Percentiles rank a stretch among this genome's conserved stretches.
These are phyloP conservation scores for Ormyrus thymus DNA, from an alignment of 2,888 invertebrate species.

Conservation along the genomic window DNA sequence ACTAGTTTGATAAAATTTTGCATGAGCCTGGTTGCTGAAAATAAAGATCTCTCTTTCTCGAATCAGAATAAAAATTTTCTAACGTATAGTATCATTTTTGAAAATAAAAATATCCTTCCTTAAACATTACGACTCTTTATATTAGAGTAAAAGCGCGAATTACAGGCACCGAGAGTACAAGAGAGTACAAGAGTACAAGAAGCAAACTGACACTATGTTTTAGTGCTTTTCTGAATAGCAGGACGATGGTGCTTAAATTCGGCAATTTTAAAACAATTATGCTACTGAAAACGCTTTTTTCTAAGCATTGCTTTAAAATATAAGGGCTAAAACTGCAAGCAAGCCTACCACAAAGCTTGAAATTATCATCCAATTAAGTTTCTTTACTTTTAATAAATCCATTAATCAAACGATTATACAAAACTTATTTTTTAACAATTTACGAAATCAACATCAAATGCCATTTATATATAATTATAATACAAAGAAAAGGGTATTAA, in stretches of 20 bases:
- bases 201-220: neutral
- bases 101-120: neutral
- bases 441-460: too few relatives aligned
- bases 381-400: too few relatives aligned
- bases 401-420: too few relatives aligned
- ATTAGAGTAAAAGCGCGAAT: neutral
- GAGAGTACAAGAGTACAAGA: constrained; percentile 2
- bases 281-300: constrained; percentile 23
- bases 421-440: too few relatives aligned
- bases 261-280: constrained; percentile 23
- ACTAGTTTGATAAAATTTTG: constrained; percentile 30
- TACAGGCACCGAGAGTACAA: constrained; percentile 20
- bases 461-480: too few relatives aligned
- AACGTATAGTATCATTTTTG: neutral
- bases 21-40: constrained; percentile 25
- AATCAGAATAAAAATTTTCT: constrained; percentile 5
- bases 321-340: constrained; percentile 24
- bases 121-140: too few relatives aligned
- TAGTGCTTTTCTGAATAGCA: constrained; percentile 21
- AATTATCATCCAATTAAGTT: too few relatives aligned
- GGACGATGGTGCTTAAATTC: constrained; percentile 11
- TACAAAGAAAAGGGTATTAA: neutral
- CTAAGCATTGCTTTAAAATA: constrained; percentile 21
- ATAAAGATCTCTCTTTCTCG: constrained; percentile 25
- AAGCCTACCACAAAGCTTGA: constrained; percentile 32